Base-by-base conservation (phyloP, 2,888 invertebrate genomes). In the Elmis aenea region DNA sequence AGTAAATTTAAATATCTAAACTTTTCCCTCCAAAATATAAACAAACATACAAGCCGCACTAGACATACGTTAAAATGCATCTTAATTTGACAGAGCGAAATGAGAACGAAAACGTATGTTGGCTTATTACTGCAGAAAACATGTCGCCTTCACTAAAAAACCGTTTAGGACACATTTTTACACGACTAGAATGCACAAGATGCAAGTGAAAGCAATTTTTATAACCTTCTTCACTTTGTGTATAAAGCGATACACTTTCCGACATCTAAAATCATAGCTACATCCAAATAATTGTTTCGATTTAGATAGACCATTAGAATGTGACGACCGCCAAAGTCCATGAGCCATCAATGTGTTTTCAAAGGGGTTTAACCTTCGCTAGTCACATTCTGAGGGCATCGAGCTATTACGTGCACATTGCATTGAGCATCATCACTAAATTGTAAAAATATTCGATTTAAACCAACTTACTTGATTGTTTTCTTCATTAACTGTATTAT, bases 21-120 rank as follows among this genome's bases (percentile, higher is more conserved):
- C n/a, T 42, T 65, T 68, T 67, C 68, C 68, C 67, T 66, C 68
- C 67, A 68, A 67, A 65, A 64, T 45, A 35, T 42, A 52, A 57
- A 55, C 51, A 49, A 43, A 46, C 40, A 38, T 42, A 43, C 31
- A 31, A 31, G 48, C 31, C 38, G 16, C 31, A 44, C 28, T 33
- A 40, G 37, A 42, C 50, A 57, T 36, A 45, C 37, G 44, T 42
- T 36, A 15, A 13, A 42, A 31, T 13, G 26, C 20, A 30, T 31
- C 11, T 24, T 30, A 37, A 42, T 42, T 42, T 38, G 42, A 30
- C 24, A 33, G 36, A 42, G 33, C 32, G 27, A 3, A 33, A 22
- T 18, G 15, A 42, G 29, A 25, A n/a, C 10, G 18, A 16, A 25
- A 38, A 41, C 46, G 49, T 49, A 49, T 22, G 49, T 45, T 33